Base-by-base conservation (phyloP, 2,113 vertebrate species). In the Loxodonta africana region DNA sequence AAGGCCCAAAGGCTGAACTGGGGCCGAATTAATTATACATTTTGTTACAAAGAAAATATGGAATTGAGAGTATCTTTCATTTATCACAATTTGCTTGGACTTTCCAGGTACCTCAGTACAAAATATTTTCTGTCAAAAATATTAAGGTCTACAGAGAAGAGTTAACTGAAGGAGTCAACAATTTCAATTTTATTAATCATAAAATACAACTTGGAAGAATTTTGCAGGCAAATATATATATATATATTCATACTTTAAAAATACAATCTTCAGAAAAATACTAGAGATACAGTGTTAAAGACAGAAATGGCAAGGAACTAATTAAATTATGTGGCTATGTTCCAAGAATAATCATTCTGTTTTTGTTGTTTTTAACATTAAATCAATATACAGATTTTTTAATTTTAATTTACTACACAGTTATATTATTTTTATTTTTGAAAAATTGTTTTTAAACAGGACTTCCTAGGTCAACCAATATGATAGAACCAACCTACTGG, bases 21-120 rank as follows among this genome's bases (percentile, higher is more conserved):
- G 30, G 6, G 44, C 2, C 44, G 48, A 69, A 86, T 20, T 88
- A 92, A 80, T 74, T 77, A 67, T 30, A 93, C 1, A 90, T 37
- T 57, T 65, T 67, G 60, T 86, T 86, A 46, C 76, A 28, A 48
- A 84, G 65, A 87, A 85, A 74, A 85, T 46, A 44, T 26, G 20
- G 2, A 89, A 60, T 33, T 90, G 57, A 81, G 25, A 74, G 48
- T 89, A 90, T 86, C 74, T 90, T 90, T 65, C 53, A 96, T 67
- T 95, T 89, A 57, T n/a, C 15, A 95, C 26, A 85, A 90, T 48
- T 41, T 76, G 80, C 18, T 57, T 44, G 77, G 78, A 44, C 7
- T 51, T 57, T 57, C 23, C 26, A 88, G 21, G n/a, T 88, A 94
- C 8, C 48, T 33, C 26, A 44, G 62, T 18, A 92, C 21, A 26